These are phyloP conservation scores for Amphiura filiformis DNA, from an alignment of 35 echinoderm and acorn worm genomes.

Conservation along the genomic window DNA sequence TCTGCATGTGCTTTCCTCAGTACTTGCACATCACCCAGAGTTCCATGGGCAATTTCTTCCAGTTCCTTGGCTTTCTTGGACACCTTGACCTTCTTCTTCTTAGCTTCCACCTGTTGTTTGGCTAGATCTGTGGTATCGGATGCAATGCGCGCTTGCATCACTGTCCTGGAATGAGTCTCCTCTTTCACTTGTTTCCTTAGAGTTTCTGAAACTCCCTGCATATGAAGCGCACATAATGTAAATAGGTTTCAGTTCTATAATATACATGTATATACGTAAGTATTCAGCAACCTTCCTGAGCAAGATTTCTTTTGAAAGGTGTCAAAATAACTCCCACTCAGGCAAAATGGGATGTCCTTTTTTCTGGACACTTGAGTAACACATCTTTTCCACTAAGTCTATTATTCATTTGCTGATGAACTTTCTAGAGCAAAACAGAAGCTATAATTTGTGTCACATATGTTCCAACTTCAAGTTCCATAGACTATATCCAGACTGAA, in stretches of 20 bases:
- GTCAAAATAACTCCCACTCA: too few relatives aligned
- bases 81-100: constrained; percentile 85
- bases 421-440: too few relatives aligned
- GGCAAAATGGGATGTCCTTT: too few relatives aligned
- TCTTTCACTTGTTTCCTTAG: constrained; percentile 86
- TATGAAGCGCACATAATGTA: neutral
- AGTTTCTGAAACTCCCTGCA: constrained; percentile 62
- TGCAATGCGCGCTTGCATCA: constrained; percentile 82
- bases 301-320: too few relatives aligned
- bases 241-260: neutral
- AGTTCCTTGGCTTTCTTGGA: constrained; percentile 72
- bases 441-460: too few relatives aligned
- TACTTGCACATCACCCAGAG: constrained; percentile 58
- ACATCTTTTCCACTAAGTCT: too few relatives aligned
- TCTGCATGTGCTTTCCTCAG: constrained; percentile 53
- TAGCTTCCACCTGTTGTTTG: constrained; percentile 78
- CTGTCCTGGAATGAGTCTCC: constrained; percentile 84
- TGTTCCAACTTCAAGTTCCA: too few relatives aligned
- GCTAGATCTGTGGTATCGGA: constrained; percentile 83
- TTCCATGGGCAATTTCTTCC: constrained; percentile 51
- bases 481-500: too few relatives aligned
- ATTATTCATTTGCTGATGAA: too few relatives aligned
- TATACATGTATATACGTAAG: too few relatives aligned
- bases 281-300: too few relatives aligned
- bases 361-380: too few relatives aligned